Evolutionary conservation across 2,797 vertebrate genomes (phyloP).

Genomic region (Periophthalmus magnuspinnatus): DNA sequence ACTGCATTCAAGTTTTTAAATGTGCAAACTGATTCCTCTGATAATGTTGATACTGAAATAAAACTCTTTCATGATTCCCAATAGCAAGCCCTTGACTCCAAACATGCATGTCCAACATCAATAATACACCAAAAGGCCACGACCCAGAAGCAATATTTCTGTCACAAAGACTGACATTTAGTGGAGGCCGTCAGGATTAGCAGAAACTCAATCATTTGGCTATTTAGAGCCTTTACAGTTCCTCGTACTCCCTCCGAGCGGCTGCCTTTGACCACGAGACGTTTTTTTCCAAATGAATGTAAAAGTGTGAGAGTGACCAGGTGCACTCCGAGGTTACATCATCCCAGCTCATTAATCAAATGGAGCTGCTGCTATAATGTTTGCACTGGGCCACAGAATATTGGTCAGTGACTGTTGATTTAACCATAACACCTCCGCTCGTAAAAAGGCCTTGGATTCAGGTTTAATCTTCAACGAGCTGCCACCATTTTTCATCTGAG

Average conservation of each 20-base stretch:
- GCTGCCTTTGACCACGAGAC: constrained; percentile 37
- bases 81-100: background rate
- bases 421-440: constrained; percentile 65
- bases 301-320: constrained; percentile 68
- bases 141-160: constrained; percentile 56
- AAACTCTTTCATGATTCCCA: background rate
- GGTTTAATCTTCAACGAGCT: constrained; percentile 60
- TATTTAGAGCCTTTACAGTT: constrained; percentile 49
- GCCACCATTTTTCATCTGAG: constrained; percentile 36
- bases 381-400: constrained; percentile 60
- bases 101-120: constrained; percentile 2
- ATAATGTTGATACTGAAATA: background rate
- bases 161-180: constrained; percentile 60
- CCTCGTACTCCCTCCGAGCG: constrained; percentile 33
- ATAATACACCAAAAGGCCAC: constrained; percentile 18
- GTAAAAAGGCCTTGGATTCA: constrained; percentile 55
- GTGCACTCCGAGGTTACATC: constrained; percentile 66
- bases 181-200: constrained; percentile 45
- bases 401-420: constrained; percentile 70
- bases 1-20: background rate
- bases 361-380: constrained; percentile 58
- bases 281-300: constrained; percentile 68
- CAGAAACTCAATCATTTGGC: constrained; percentile 53
- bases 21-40: background rate
- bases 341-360: constrained; percentile 76